Evolutionary conservation across 2,888 invertebrate species (phyloP).

Genomic region (Drosophila neonasuta): DNA sequence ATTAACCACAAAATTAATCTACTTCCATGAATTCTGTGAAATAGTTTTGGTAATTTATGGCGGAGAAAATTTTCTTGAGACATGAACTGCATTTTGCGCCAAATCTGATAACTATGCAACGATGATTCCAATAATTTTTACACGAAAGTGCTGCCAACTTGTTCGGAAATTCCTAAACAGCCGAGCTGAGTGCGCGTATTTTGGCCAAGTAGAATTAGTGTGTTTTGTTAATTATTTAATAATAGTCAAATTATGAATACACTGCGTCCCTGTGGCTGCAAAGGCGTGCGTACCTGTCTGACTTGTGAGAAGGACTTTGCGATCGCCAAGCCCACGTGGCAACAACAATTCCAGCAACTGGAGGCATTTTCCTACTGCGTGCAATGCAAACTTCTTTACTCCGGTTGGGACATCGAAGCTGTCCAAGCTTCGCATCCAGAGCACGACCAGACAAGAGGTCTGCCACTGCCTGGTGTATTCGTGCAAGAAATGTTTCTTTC

Average conservation of each 20-base stretch:
- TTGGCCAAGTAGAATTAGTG: not conserved
- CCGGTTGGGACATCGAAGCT: slow-evolving; percentile 86
- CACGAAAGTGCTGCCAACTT: slow-evolving; percentile 19
- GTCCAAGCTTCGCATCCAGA: slow-evolving; percentile 86
- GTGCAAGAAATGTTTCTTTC: slow-evolving; percentile 89
- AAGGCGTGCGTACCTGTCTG: slow-evolving; percentile 93
- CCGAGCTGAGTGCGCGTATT: slow-evolving; percentile 1
- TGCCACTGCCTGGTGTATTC: slow-evolving; percentile 85
- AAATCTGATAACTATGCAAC: no score
- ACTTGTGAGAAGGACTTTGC: slow-evolving; percentile 89
- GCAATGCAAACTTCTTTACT: slow-evolving; percentile 88
- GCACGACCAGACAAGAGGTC: slow-evolving; percentile 82
- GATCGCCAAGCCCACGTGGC: slow-evolving; percentile 82
- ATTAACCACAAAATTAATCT: no score
- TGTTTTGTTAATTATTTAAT: not conserved
- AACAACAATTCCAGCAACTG: slow-evolving; percentile 82
- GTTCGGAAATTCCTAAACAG: not conserved
- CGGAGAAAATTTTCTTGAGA: no score
- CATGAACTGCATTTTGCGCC: no score
- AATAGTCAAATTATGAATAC: slow-evolving; percentile 70
- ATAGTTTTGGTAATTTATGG: no score
- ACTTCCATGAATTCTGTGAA: no score
- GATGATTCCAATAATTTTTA: no score
- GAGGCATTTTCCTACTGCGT: slow-evolving; percentile 89
- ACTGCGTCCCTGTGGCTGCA: slow-evolving; percentile 92